Conservation (phyloP, 2,797 vertebrate genomes). For the Loriculus beryllinus region DNA sequence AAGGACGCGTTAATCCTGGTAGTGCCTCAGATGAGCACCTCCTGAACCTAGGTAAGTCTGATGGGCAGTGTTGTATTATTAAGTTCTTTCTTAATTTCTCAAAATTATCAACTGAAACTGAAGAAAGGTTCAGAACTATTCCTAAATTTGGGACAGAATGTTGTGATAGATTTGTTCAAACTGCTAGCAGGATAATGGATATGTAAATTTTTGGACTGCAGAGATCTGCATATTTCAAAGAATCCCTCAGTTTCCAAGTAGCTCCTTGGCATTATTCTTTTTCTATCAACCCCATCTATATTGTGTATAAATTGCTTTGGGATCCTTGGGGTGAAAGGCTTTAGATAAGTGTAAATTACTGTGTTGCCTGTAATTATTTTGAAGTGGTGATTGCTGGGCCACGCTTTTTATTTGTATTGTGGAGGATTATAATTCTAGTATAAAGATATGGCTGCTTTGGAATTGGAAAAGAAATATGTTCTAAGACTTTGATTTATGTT, state of each 20-base stretch:
- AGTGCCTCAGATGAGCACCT: not conserved
- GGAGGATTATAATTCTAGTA: not conserved
- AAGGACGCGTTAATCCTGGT: not conserved
- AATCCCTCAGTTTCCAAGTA: not conserved
- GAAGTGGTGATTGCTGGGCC: slow-evolving; percentile 25
- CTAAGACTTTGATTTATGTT: slow-evolving; percentile 64
- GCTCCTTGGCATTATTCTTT: not conserved
- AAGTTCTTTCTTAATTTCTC: not conserved
- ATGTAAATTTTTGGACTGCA: not conserved
- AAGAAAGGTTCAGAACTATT: not conserved
- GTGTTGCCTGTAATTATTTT: slow-evolving; percentile 50
- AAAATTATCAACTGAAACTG: not conserved
- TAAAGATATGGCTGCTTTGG: slow-evolving; percentile 14
- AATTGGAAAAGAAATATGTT: slow-evolving; percentile 37
- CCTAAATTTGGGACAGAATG: not conserved
- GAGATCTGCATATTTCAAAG: not conserved
- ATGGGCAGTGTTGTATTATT: not conserved
- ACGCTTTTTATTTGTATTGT: slow-evolving; percentile 16
- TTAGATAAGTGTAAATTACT: slow-evolving; percentile 50
- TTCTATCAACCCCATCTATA: slow-evolving; percentile 25
- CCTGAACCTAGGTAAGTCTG: not conserved
- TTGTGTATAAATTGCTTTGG: slow-evolving; percentile 33
- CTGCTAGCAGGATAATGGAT: not conserved
- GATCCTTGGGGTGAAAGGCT: slow-evolving; percentile 25
- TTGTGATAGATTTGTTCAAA: not conserved